Evolutionary conservation across 2,113 vertebrate species (phyloP).

Genomic region (Percopsis transmontana): DNA sequence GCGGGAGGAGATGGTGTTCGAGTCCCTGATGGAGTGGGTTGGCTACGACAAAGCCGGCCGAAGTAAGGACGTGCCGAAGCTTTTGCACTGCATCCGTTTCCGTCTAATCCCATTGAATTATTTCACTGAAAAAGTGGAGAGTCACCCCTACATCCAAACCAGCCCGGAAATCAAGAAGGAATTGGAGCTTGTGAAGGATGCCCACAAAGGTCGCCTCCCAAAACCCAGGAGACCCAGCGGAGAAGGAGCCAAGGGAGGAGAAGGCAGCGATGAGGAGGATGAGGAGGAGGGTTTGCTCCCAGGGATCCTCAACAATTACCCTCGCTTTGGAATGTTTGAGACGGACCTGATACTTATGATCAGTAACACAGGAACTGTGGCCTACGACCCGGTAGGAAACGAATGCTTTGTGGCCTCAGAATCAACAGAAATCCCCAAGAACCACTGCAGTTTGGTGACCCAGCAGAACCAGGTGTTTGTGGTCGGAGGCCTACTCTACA

Average conservation of each 20-base stretch:
- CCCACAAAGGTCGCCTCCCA: conserved; percentile 83
- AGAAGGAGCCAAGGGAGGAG: conserved; percentile 50
- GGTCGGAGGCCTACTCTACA: conserved; percentile 88
- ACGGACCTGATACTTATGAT: conserved; percentile 94
- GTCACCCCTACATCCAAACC: conserved; percentile 78
- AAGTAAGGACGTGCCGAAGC: conserved; percentile 81
- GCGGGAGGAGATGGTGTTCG: conserved; percentile 88
- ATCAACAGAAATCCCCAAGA: conserved; percentile 93
- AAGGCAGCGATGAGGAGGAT: conserved; percentile 63
- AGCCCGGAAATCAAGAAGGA: conserved; percentile 88
- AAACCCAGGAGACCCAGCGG: conserved; percentile 75
- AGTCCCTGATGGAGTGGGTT: conserved; percentile 91
- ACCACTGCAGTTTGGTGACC: conserved; percentile 91
- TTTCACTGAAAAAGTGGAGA: conserved; percentile 87
- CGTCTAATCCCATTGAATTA: conserved; percentile 87
- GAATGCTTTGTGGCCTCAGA: conserved; percentile 92
- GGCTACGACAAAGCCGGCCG: conserved; percentile 76
- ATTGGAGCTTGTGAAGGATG: conserved; percentile 89
- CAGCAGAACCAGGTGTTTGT: conserved; percentile 95
- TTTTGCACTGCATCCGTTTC: conserved; percentile 92
- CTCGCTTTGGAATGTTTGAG: conserved; percentile 96
- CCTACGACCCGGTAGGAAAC: conserved; percentile 88
- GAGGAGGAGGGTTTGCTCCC: conserved; percentile 80
- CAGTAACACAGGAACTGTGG: conserved; percentile 86
- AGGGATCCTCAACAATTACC: conserved; percentile 91